phyloP scores from a whole-genome alignment of 35 echinoderm and acorn worm species.

The Apostichopus parvimensis region DNA sequence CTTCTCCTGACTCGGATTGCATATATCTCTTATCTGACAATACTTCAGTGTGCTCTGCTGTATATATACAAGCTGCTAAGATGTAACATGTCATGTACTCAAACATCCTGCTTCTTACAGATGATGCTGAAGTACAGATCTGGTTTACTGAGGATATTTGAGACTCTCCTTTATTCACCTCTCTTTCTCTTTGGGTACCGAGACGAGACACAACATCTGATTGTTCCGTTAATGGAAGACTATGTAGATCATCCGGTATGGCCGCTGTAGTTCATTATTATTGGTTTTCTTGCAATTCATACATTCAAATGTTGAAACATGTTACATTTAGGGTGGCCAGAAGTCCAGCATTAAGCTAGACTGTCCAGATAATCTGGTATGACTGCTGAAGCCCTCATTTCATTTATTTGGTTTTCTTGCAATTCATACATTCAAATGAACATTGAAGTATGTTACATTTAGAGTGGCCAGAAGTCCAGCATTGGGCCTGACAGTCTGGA shows the following conservation, averaged over 20 bases:
- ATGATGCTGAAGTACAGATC: slow-evolving; percentile 81
- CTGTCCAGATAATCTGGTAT: no score
- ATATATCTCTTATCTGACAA: no score
- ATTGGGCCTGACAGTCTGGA: no score
- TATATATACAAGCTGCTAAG: not conserved
- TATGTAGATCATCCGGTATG: slow-evolving; percentile 91
- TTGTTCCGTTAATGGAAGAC: slow-evolving; percentile 66
- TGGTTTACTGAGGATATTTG: slow-evolving; percentile 62
- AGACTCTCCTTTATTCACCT: slow-evolving; percentile 66
- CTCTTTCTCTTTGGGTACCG: slow-evolving; percentile 71
- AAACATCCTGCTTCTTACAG: slow-evolving; percentile 52
- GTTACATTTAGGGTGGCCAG: not conserved
- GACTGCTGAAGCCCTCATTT: no score
- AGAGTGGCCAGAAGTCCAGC: no score
- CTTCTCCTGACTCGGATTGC: no score
- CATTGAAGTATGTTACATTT: no score
- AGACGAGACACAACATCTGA: slow-evolving; percentile 78
- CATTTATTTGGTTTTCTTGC: no score
- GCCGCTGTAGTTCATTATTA: not conserved
- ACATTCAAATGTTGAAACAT: no score
- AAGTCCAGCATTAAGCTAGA: not conserved
- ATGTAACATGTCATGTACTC: not conserved
- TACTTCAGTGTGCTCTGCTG: not conserved
- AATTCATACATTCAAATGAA: no score
- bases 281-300: no score